Evolutionary conservation across 2,113 vertebrate species (phyloP), one percentile per base, ranked within the genome.

Genomic region (Morone saxatilis): DNA sequence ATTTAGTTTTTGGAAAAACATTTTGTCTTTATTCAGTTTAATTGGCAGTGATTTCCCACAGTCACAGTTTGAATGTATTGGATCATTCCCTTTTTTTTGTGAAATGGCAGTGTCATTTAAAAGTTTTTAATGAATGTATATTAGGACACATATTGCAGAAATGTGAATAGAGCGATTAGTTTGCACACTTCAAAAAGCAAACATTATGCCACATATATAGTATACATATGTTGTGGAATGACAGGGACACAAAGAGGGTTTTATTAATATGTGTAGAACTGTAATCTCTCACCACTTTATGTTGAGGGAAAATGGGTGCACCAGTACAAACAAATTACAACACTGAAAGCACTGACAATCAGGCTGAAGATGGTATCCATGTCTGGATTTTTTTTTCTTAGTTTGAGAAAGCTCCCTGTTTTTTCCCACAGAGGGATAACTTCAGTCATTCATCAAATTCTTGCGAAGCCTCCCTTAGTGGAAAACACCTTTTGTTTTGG

Each of bases 401-500:
- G 4, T 48, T 12, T 50, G 54, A 67, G 20, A 38, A 36, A 48
- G 50, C 19, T 43, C 48, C 3, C 3, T 31, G 2, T 31, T n/a
- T 76, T 61, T 31, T 31, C 3, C 31, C 68, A 56, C 13, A 25
- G 7, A 22, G 1, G 25, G 10, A 36, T n/a, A 11, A 53, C 53
- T 61, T 77, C 19, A 60, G 13, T 48, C 61, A 56, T 75, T 76
- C 76, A 53, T 56, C 7, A 63, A 41, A 68, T 40, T 16, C 63
- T 61, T 19, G 20, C 5, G 25, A 22, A 22, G 12, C 51, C 17
- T 51, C 22, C 12, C 8, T 57, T 19, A 8, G 60, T 76, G 1
- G 22, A 81, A 83, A 88, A 76, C 65, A 85, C 50, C 72, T 82
- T 79, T 83, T 89, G 82, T 77, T 81, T 53, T 76, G 51, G 41